Evolutionary conservation across 1,140 invertebrate genomes (phyloP), one percentile per base, ranked within the genome.

Genomic region (Scaptomyza graminum): DNA sequence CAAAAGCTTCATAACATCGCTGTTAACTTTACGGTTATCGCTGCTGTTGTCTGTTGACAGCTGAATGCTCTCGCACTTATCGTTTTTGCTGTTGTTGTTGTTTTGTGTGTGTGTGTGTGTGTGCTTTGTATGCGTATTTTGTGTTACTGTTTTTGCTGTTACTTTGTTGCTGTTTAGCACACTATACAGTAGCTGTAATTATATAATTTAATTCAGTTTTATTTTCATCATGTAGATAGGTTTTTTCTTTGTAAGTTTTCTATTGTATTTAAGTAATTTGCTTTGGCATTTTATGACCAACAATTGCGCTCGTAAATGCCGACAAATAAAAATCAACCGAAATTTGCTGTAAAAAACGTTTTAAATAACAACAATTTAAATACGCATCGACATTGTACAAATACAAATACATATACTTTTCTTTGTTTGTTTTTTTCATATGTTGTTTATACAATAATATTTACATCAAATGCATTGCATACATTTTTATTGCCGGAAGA

Each of bases 151-250:
- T 63, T 79, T 63, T 79, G 69, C 70, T 15, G 11, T 16, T 22
- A 2, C n/a, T 31, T 31, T 43, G 13, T 52, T 49, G 13, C 31
- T 55, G 16, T 34, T 31, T 55, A 6, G 22, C 56, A 15, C 28
- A 5, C 43, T 16, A 44, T 8, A 55, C 47, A 39, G 51, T 72
- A 57, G 65, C 61, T 52, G 73, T 76, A 81, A 81, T 81, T 69
- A 73, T 81, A 72, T 64, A 63, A 34, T n/a, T n/a, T n/a, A n/a
- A n/a, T n/a, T n/a, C n/a, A n/a, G n/a, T n/a, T 25, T 52, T 16
- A 2, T 31, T 12, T 43, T 37, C 12, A 11, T 9, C 5, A 12
- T 39, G 37, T 39, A 39, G 9, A 39, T 59, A 47, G 41, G n/a
- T n/a, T n/a, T n/a, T 47, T 57, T 22, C 49, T 44, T 44, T 43